phyloP scores from a whole-genome alignment of 2,888 invertebrate genomes.

The Dicroscelio sp. region DNA sequence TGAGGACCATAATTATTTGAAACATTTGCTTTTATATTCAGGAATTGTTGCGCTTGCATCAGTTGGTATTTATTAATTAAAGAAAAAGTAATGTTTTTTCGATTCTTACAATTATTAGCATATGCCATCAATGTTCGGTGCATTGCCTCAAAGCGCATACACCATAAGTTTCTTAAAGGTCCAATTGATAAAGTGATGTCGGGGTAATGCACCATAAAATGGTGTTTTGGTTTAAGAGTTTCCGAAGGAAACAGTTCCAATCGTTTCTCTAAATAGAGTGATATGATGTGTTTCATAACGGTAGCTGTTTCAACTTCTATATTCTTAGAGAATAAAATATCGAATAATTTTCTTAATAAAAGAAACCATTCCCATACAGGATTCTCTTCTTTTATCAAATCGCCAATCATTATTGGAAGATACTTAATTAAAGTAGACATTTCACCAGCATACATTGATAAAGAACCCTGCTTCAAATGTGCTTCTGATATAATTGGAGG shows the following conservation, averaged over 20 bases:
- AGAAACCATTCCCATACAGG: background rate
- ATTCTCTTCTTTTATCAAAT: background rate
- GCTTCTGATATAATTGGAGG: conserved; percentile 59
- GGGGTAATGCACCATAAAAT: background rate
- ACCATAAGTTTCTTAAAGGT: background rate
- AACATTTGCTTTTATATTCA: background rate
- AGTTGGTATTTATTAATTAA: background rate
- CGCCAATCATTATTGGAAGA: background rate
- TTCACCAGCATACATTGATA: conserved; percentile 31
- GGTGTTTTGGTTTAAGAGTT: background rate
- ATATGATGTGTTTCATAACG: background rate
- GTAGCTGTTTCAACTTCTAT: background rate
- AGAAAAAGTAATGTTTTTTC: background rate
- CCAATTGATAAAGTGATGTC: background rate
- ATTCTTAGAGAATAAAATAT: background rate
- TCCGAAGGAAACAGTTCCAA: background rate
- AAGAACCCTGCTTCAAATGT: conserved; percentile 43
- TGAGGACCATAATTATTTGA: background rate
- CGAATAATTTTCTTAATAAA: background rate
- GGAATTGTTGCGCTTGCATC: too few species aligned
- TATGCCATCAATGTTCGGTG: background rate
- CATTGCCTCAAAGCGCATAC: background rate
- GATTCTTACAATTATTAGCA: background rate
- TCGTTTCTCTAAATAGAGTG: background rate
- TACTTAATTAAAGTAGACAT: background rate